Evolutionary conservation across 1,140 invertebrate species (phyloP).

Genomic region (Megalopta genalis): DNA sequence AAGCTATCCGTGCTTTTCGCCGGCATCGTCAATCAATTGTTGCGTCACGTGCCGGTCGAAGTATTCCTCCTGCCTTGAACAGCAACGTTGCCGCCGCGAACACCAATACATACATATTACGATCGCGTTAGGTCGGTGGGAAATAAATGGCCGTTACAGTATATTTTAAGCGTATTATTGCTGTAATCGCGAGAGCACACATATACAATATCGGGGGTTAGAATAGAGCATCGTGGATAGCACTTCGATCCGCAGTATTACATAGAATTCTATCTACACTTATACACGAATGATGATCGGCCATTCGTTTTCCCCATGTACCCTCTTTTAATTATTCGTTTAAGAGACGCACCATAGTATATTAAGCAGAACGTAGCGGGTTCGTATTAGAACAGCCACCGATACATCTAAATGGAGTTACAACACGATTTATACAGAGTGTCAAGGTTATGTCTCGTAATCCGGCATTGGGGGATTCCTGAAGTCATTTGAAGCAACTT

Average conservation of each 20-base stretch:
- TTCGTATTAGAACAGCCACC: neutral
- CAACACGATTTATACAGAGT: too few species aligned
- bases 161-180: neutral
- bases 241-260: too few species aligned
- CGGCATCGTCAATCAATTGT: constrained; percentile 84
- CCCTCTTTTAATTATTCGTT: too few species aligned
- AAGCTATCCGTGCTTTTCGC: constrained; percentile 84
- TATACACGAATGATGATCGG: too few species aligned
- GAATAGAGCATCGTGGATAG: too few species aligned
- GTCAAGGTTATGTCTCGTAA: too few species aligned
- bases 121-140: neutral
- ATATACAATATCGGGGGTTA: too few species aligned
- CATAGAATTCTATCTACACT: too few species aligned
- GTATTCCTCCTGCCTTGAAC: constrained; percentile 82
- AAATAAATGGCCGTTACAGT: neutral
- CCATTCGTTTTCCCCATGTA: too few species aligned
- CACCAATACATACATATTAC: neutral
- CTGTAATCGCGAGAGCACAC: neutral
- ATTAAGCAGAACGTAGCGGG: neutral
- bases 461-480: too few species aligned
- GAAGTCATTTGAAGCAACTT: too few species aligned
- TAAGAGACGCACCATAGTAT: neutral
- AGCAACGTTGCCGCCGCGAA: constrained; percentile 5
- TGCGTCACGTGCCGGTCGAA: constrained; percentile 83
- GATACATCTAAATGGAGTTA: neutral